Evolutionary conservation across 1,140 invertebrate species (phyloP).

Genomic region (Lineus longissimus): DNA sequence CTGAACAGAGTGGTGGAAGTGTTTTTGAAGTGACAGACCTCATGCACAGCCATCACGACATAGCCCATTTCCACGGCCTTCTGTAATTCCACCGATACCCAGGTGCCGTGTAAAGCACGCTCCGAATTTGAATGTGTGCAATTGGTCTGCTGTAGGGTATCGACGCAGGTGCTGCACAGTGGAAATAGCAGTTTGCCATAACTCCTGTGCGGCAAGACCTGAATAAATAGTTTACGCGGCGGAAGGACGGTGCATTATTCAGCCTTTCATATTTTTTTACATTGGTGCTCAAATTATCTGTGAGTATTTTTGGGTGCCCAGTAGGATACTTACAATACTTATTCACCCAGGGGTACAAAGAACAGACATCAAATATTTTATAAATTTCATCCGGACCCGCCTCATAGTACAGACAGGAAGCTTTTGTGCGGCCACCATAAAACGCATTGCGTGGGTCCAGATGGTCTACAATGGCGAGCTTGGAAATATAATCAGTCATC

Average conservation of each 20-base stretch:
- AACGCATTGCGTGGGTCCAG: constrained; percentile 34
- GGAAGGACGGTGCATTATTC: constrained; percentile 32
- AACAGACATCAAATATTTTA: constrained; percentile 43
- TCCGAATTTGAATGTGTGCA: constrained; percentile 42
- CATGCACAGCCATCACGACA: constrained; percentile 38
- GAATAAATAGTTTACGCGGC: constrained; percentile 25
- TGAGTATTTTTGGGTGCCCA: constrained; percentile 43
- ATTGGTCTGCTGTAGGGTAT: too few species aligned
- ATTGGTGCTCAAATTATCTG: constrained; percentile 32
- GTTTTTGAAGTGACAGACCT: constrained; percentile 42
- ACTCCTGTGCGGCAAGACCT: constrained; percentile 15
- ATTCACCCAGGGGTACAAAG: too few species aligned
- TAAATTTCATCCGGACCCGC: constrained; percentile 36
- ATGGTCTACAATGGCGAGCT: constrained; percentile 14
- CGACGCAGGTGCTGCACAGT: too few species aligned
- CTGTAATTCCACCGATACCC: constrained; percentile 43
- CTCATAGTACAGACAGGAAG: constrained; percentile 32
- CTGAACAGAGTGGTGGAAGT: constrained; percentile 33
- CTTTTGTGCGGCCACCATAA: constrained; percentile 48
- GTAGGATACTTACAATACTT: constrained; percentile 43
- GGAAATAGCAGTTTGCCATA: too few species aligned
- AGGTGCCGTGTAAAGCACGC: constrained; percentile 44
- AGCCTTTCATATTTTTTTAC: constrained; percentile 11
- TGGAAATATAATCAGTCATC: constrained; percentile 9
- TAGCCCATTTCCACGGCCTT: constrained; percentile 46